Conservation (phyloP, 2,113 vertebrate genomes). For the Passer domesticus region DNA sequence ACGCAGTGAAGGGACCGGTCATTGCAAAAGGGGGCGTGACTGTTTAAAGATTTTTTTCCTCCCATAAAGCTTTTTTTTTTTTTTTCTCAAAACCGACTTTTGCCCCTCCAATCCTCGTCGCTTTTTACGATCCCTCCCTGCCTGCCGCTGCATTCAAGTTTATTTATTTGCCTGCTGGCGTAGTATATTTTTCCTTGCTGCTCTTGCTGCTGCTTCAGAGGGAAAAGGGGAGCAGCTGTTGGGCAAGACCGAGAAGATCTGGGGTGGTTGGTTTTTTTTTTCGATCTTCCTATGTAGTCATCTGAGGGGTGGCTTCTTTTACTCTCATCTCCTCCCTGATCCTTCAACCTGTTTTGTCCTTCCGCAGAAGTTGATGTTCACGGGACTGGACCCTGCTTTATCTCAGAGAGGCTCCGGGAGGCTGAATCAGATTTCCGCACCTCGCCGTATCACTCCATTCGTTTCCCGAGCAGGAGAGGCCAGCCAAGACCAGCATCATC, state of each 20-base stretch:
- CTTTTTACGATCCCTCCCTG: conserved; percentile 55
- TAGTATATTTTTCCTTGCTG: conserved; percentile 46
- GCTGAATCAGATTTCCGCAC: conserved; percentile 42
- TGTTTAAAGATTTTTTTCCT: conserved; percentile 58
- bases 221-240: conserved; percentile 55
- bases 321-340: neutral
- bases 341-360: conserved; percentile 72
- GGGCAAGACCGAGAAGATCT: conserved; percentile 34
- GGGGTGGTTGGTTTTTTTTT: neutral
- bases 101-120: conserved; percentile 67
- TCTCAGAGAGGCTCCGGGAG: conserved; percentile 51
- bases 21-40: conserved; percentile 76
- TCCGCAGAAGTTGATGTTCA: conserved; percentile 77
- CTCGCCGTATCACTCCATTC: conserved; percentile 22
- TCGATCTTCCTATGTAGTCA: conserved; percentile 63
- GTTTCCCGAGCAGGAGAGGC: neutral
- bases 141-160: conserved; percentile 74
- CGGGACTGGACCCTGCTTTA: conserved; percentile 47
- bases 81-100: conserved; percentile 68
- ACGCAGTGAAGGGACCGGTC: conserved; percentile 59
- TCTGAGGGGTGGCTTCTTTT: conserved; percentile 59
- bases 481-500: conserved; percentile 48
- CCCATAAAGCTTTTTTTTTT: conserved; percentile 51
- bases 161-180: conserved; percentile 71
- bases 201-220: conserved; percentile 20